Percentiles rank a stretch among this genome's conserved stretches.
Evolutionary conservation across 2,888 invertebrate genomes (phyloP).

Genomic region (Volucella zonaria): DNA sequence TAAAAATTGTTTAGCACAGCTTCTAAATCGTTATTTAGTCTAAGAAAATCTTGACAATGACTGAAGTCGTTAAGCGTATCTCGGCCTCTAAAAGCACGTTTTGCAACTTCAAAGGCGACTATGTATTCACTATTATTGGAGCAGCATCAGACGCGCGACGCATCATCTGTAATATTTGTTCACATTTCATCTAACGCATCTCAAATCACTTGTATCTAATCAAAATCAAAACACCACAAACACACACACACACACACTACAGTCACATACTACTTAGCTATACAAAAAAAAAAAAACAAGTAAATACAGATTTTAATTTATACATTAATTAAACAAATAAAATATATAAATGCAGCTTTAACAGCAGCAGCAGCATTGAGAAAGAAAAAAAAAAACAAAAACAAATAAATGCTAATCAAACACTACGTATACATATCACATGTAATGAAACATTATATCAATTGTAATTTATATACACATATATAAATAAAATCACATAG

Average conservation of each 20-base stretch:
- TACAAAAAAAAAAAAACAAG: background rate
- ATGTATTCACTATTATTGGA: background rate
- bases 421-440: constrained; percentile 60
- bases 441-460: constrained; percentile 57
- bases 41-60: too few species aligned
- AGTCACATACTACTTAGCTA: constrained; percentile 19
- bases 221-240: constrained; percentile 29
- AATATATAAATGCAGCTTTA: constrained; percentile 28
- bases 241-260: constrained; percentile 15
- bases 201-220: constrained; percentile 48
- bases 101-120: constrained; percentile 5
- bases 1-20: too few species aligned
- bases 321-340: constrained; percentile 19
- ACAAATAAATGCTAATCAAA: constrained; percentile 48
- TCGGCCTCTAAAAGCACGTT: background rate
- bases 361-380: constrained; percentile 6
- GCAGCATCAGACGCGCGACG: constrained; percentile 15
- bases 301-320: constrained; percentile 41
- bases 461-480: constrained; percentile 43
- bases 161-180: constrained; percentile 52
- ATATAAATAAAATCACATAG: constrained; percentile 28
- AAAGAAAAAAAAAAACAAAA: constrained; percentile 11
- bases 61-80: too few species aligned
- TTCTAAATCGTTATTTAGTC: too few species aligned
- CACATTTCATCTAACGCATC: constrained; percentile 39